Conservation (phyloP, 2,888 invertebrate genomes). For the Panorpa germanica region DNA sequence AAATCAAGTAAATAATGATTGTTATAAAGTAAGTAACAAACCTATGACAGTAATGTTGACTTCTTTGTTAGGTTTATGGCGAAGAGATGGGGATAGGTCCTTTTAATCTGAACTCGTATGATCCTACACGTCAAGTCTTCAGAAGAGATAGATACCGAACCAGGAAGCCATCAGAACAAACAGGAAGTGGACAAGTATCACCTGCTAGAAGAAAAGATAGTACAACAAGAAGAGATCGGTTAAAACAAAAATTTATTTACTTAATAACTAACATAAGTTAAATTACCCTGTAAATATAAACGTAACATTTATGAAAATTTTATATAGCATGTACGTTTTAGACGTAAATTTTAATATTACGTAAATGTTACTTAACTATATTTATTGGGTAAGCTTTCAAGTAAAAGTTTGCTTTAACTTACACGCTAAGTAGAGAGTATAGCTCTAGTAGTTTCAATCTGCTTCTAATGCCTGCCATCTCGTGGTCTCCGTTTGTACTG, state of each 20-base stretch:
- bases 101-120: constrained; percentile 30
- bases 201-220: constrained; percentile 64
- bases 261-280: too few species aligned
- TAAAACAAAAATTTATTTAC: constrained; percentile 14
- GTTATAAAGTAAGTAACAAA: constrained; percentile 5
- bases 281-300: too few species aligned
- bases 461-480: too few species aligned
- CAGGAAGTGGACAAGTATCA: constrained; percentile 58
- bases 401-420: too few species aligned
- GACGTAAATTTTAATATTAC: too few species aligned
- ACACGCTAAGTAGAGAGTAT: too few species aligned
- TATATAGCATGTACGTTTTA: too few species aligned
- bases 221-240: constrained; percentile 47
- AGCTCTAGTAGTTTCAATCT: too few species aligned
- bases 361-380: too few species aligned
- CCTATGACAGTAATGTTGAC: constrained; percentile 1
- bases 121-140: constrained; percentile 24
- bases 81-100: constrained; percentile 58
- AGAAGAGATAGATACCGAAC: constrained; percentile 21
- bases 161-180: constrained; percentile 63
- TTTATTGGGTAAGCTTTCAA: too few species aligned
- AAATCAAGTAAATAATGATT: constrained; percentile 2
- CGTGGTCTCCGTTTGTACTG: too few species aligned
- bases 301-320: too few species aligned
- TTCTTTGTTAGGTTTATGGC: constrained; percentile 47